Base-by-base conservation (phyloP, 2,888 invertebrate genomes). In the Toxonevra muliebris region DNA sequence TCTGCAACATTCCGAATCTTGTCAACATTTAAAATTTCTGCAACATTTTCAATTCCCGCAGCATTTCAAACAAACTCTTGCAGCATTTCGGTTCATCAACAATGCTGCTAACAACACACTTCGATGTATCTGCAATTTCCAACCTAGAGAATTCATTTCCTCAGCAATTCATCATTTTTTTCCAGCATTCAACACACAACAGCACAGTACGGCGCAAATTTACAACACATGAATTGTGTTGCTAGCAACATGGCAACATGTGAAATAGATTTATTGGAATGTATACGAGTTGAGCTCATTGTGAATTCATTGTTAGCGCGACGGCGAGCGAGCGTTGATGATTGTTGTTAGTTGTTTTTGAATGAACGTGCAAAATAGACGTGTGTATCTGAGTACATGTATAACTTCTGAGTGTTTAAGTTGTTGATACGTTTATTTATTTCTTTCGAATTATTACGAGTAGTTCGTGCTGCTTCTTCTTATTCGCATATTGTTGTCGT, bases 311-410 rank as follows among this genome's bases (percentile, higher is more conserved):
- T 76, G 76, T 75, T 74, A 74, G 76, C 76, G 71, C 68, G 73
- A 72, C 74, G 74, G 76, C 74, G 30, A 30, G 30, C 30, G 30
- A 30, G 30, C 30, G 30, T 30, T 30, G 30, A 30, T 30, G 30
- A 30, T 30, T 30, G 30, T 30, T 30, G 30, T 75, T 80, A 83
- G 81, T 84, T 84, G 81, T 82, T 83, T 79, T 81, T 82, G 82
- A 82, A 81, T 81, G 80, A 81, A 84, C 84, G 82, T 83, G 82
- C 80, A 81, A 83, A 82, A 79, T 82, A 82, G 84, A 83, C 80
- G 82, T 81, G 77, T 76, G 73, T 74, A 40, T 65, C 30, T 30
- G 30, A 30, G 30, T 30, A 30, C 30, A 30, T 30, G 30, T 30
- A 30, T 30, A 30, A 4, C 30, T 30, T 30, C 30, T 30, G 30